Percentiles rank a stretch among this genome's conserved stretches.
phyloP scores from a whole-genome alignment of 2,888 invertebrate genomes.

The Beris morrisii region DNA sequence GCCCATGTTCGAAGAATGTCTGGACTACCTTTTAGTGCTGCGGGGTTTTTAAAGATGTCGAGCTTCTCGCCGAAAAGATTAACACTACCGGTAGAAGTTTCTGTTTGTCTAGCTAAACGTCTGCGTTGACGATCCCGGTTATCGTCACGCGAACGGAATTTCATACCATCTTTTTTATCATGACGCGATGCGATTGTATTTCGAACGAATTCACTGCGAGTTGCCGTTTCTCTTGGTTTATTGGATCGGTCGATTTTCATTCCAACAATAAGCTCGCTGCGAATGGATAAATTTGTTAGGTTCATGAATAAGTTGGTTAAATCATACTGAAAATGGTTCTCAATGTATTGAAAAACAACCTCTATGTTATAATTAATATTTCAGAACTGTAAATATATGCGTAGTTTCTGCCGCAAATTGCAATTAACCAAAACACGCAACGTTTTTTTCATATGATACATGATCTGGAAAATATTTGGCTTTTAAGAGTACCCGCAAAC shows the following conservation, averaged over 20 bases:
- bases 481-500: too few species aligned
- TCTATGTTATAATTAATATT: too few species aligned
- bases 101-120: neutral
- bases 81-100: conserved; percentile 55
- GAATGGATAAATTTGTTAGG: conserved; percentile 39
- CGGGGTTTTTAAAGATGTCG: conserved; percentile 63
- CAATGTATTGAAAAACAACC: too few species aligned
- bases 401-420: too few species aligned
- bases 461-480: too few species aligned
- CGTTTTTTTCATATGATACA: too few species aligned
- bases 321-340: too few species aligned
- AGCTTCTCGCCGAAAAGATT: conserved; percentile 67
- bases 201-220: conserved; percentile 55
- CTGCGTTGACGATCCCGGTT: neutral
- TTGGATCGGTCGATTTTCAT: conserved; percentile 74
- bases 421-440: too few species aligned
- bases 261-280: conserved; percentile 71
- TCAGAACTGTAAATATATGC: too few species aligned
- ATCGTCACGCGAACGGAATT: neutral
- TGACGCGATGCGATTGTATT: conserved; percentile 47
- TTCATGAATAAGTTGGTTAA: neutral
- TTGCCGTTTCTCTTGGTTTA: conserved; percentile 42
- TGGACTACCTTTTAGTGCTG: conserved; percentile 42
- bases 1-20: conserved; percentile 69
- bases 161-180: neutral